Base-by-base conservation (phyloP, 2,797 vertebrate species). In the Channallabes apus region DNA sequence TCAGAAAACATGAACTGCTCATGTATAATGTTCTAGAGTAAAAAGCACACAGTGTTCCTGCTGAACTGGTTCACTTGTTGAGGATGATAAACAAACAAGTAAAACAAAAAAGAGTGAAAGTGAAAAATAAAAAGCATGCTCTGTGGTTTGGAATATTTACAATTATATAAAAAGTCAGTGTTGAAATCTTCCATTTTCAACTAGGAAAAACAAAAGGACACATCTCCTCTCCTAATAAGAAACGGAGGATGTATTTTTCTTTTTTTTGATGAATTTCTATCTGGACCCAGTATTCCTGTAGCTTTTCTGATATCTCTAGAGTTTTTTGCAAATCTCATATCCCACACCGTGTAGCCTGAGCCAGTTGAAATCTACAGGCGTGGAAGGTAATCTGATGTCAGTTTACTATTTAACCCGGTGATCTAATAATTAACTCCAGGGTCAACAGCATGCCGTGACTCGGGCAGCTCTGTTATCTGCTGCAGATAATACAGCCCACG, bases 371-470 rank as follows among this genome's bases (percentile, higher is more conserved):
- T 35, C 22, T 67, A 18, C 38, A 15, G 61, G n/a, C 51, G 12
- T n/a, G 58, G 71, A 59, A 54, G 83, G 61, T 20, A 62, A 69
- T 73, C 82, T 64, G 75, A 84, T 84, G 82, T 80, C 68, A 83
- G 85, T 89, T 85, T 88, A 84, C 76, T 86, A 82, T 77, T 80
- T 76, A 87, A 84, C 56, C 69, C 54, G 14, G 61, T 38, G 82
- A 84, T 84, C 68, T 75, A 81, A 89, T 89, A 75, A 89, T 89
- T 89, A 87, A 88, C 87, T 72, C 32, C 56, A 77, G 82, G 73
- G 87, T 87, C 84, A 87, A 86, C 84, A 84, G 54, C 61, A 58
- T 29, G 64, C 32, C 54, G 82, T 73, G 86, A 85, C 82, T 86
- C 85, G 51, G 82, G 71, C 86, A 54, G 82, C 76, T 81, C 71